These are phyloP conservation scores for Heliothis peltigera DNA, from an alignment of 2,888 invertebrate genomes.

Conservation along the genomic window DNA sequence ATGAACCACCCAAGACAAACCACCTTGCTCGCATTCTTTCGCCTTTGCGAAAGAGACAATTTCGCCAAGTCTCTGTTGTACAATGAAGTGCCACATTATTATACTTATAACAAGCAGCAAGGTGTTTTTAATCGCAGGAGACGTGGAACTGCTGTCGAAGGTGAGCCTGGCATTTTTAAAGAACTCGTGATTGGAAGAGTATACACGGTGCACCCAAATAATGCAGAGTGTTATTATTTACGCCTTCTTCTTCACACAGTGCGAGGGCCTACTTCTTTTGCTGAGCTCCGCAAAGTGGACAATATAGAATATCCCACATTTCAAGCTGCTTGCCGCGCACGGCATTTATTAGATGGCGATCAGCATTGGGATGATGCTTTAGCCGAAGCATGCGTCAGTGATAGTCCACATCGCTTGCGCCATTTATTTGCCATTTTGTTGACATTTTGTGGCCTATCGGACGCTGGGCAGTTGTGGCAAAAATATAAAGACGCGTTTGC, in stretches of 20 bases:
- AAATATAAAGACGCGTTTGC: conserved; percentile 4
- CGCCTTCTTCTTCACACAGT: conserved; percentile 8
- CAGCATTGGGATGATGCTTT: conserved; percentile 23
- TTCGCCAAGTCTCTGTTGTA: no score
- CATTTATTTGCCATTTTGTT: conserved; percentile 9
- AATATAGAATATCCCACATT: conserved; percentile 1
- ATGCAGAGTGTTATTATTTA: conserved; percentile 12
- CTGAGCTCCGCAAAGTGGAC: not conserved
- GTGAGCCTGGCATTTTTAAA: conserved; percentile 3
- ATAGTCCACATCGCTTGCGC: conserved; percentile 2
- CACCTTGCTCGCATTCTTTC: conserved; percentile 8
- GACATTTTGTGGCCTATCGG: conserved; percentile 8
- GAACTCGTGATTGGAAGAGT: conserved; percentile 9
- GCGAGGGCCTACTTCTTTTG: conserved; percentile 10
- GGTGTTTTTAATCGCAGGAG: conserved; percentile 2
- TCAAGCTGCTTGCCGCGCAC: conserved; percentile 15
- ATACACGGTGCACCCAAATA: conserved; percentile 19
- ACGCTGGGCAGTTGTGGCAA: conserved; percentile 10
- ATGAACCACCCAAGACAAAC: conserved; percentile 12
- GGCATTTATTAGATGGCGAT: conserved; percentile 7
- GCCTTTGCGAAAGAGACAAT: conserved; percentile 6
- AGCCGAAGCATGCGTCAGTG: conserved; percentile 7
- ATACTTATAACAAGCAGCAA: conserved; percentile 6
- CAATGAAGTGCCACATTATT: not conserved
- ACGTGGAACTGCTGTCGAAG: conserved; percentile 11